Evolutionary conservation across 2,797 vertebrate genomes (phyloP).

Genomic region (Micropoecilia bifurca): DNA sequence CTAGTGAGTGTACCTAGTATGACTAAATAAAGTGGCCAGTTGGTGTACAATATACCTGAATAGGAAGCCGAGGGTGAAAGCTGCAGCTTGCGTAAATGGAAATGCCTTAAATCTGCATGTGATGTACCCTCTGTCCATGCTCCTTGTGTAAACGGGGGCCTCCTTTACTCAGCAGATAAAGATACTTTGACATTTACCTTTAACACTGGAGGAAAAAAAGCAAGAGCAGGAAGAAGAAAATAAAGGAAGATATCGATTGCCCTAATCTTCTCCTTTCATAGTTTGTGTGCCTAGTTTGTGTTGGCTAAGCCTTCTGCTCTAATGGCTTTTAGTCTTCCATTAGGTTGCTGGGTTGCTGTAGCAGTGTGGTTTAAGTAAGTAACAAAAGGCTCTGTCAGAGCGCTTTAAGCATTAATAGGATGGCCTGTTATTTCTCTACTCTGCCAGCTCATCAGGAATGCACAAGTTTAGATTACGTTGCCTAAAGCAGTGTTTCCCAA

Average conservation of each 20-base stretch:
- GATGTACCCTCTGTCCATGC: constrained; percentile 14
- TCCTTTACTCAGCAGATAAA: constrained; percentile 68
- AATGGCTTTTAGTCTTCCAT: constrained; percentile 81
- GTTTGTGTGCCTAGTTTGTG: constrained; percentile 61
- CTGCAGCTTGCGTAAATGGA: constrained; percentile 15
- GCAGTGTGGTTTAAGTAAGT: constrained; percentile 81
- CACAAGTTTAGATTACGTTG: constrained; percentile 32
- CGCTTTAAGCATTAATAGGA: constrained; percentile 79
- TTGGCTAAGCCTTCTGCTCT: constrained; percentile 72
- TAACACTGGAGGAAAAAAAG: constrained; percentile 59
- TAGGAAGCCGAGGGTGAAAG: constrained; percentile 15
- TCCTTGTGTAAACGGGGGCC: constrained; percentile 42
- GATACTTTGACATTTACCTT: constrained; percentile 61
- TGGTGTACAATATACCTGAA: background rate
- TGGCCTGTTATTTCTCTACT: constrained; percentile 55
- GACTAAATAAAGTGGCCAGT: background rate
- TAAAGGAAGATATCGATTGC: constrained; percentile 70
- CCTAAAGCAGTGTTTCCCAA: background rate
- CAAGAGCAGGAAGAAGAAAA: constrained; percentile 28
- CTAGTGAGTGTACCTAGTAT: background rate
- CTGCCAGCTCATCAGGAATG: constrained; percentile 61
- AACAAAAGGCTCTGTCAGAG: constrained; percentile 78
- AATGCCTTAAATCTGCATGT: constrained; percentile 37
- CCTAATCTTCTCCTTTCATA: constrained; percentile 62
- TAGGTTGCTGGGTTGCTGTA: constrained; percentile 61